Percentiles rank a stretch among this genome's conserved stretches.
Evolutionary conservation across 2,113 vertebrate genomes (phyloP).

Genomic region (Lophotis ruficrista): DNA sequence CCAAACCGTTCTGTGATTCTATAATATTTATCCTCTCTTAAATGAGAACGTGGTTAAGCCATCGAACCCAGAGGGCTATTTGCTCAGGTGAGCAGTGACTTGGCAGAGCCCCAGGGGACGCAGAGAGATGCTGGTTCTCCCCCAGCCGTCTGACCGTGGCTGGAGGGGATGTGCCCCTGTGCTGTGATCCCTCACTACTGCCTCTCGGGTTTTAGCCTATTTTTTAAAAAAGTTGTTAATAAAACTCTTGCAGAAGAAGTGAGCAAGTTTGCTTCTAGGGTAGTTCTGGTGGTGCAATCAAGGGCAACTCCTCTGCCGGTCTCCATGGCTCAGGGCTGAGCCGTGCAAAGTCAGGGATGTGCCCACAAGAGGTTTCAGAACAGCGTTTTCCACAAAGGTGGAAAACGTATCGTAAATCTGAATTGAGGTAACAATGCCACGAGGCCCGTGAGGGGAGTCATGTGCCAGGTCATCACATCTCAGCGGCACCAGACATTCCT

Average conservation of each 20-base stretch:
- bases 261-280: background rate
- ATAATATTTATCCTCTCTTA: background rate
- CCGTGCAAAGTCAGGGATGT: background rate
- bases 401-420: background rate
- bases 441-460: background rate
- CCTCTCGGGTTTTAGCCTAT: background rate
- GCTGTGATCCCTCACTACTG: background rate
- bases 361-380: background rate
- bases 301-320: background rate
- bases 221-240: background rate
- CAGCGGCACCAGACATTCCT: background rate
- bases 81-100: background rate
- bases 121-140: background rate
- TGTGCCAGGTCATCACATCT: background rate
- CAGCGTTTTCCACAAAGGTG: background rate
- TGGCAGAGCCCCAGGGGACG: background rate
- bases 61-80: background rate
- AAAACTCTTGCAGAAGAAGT: background rate
- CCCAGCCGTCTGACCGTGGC: rapidly evolving
- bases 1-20: too few species aligned
- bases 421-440: background rate
- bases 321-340: background rate
- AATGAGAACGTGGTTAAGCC: background rate
- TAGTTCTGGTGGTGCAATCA: background rate
- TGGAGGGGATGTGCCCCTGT: background rate